Base-by-base conservation (phyloP, 2,888 invertebrate genomes). In the Chloroclysta siterata region DNA sequence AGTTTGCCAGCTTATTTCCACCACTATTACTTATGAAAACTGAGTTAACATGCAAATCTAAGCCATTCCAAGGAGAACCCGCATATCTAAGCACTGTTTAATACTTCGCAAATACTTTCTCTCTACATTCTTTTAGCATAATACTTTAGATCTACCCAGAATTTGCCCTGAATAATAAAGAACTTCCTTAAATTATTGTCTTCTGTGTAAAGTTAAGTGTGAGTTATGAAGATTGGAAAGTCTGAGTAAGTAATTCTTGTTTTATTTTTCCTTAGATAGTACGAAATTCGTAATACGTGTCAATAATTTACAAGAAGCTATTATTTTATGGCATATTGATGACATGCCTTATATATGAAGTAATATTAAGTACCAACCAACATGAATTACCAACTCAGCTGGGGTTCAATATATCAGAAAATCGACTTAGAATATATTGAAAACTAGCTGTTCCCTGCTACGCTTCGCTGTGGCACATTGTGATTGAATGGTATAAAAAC, bases 21-120 rank as follows among this genome's bases (percentile, higher is more conserved):
- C 80, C 80, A 85, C 84, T 87, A 85, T 88, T 88, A 90, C 85
- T 89, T 87, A 88, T 84, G 84, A 85, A 86, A 89, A 86, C 85
- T 76, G 81, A 88, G 87, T 88, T 89, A 87, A 86, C 87, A 90
- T 88, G 89, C 87, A 91, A 90, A 89, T 90, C 88, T 84, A 80
- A 82, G 80, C 84, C 84, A 82, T 84, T 86, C 75, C 78, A 73
- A 73, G 78, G 72, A 76, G 79, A 82, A 79, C 76, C 76, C 75
- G 76, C 79, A 80, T 78, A 81, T 80, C 73, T 78, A 79, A 83
- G 77, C 79, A 71, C 76, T 77, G 72, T 78, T 83, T 83, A 82
- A 80, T 82, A 80, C 78, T 79, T 81, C 72, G 71, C 74, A 74
- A 76, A 75, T 76, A 79, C 76, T 79, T 78, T 73, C 67, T 60